Percentiles rank a stretch among this genome's conserved stretches.
These are phyloP conservation scores for Schlechtendalia chinensis DNA, from an alignment of 1,140 invertebrate genomes.

Conservation along the genomic window DNA sequence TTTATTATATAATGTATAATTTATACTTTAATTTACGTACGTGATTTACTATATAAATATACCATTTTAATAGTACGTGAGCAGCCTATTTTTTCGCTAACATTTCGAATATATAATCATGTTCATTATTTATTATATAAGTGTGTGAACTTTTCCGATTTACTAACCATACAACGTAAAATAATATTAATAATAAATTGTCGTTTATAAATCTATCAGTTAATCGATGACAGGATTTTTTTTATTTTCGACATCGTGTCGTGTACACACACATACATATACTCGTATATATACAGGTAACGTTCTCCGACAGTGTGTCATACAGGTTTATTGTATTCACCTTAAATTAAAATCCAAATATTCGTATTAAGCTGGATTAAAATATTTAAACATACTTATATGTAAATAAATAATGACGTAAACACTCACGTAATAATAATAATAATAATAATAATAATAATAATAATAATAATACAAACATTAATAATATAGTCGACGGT, in stretches of 20 bases:
- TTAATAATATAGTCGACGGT: too few relatives aligned
- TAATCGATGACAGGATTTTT: conserved; percentile 32
- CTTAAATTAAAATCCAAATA: background rate
- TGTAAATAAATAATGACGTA: background rate
- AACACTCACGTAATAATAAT: too few relatives aligned
- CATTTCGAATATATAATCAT: conserved; percentile 18
- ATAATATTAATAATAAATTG: background rate
- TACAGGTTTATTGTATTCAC: too few relatives aligned
- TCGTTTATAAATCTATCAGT: background rate
- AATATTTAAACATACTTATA: conserved; percentile 1
- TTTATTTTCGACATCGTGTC: background rate
- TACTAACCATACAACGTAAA: background rate
- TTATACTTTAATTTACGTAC: background rate
- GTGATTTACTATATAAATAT: conserved; percentile 25
- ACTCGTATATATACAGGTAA: too few relatives aligned
- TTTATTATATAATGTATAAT: background rate
- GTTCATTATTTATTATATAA: too few relatives aligned
- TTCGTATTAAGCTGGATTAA: too few relatives aligned
- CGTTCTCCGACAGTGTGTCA: too few relatives aligned
- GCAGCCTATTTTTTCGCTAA: background rate
- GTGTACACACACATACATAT: background rate
- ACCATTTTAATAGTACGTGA: too few relatives aligned
- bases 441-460: too few relatives aligned
- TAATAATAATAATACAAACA: too few relatives aligned
- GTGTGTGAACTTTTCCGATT: background rate